phyloP scores from a whole-genome alignment of 2,113 vertebrate genomes.

The rat (Rattus norvegicus) region DNA sequence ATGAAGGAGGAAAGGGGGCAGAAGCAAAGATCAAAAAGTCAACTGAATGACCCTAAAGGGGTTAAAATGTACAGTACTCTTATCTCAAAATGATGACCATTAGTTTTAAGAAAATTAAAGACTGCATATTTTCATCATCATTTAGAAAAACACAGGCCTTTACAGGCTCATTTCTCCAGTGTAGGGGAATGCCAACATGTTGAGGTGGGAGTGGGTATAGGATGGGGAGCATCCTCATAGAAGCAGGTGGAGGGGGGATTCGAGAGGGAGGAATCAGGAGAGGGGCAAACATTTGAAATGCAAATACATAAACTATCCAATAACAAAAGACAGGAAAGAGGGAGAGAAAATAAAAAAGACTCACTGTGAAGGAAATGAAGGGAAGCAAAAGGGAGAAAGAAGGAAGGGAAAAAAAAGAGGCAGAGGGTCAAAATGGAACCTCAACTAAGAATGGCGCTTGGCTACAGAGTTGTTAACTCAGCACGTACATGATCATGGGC shows the following conservation, averaged over 20 bases:
- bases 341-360: not conserved
- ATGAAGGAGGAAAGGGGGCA: not conserved
- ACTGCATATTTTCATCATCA: not conserved
- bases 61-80: not conserved
- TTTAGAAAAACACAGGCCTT: too few species aligned
- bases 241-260: too few species aligned
- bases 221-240: too few species aligned
- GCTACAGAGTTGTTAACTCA: not conserved
- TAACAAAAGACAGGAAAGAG: not conserved
- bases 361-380: not conserved
- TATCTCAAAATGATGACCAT: not conserved
- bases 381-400: not conserved
- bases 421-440: too few species aligned
- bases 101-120: slow-evolving; percentile 8
- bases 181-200: too few species aligned
- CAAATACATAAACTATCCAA: too few species aligned
- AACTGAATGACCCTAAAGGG: not conserved
- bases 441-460: not conserved
- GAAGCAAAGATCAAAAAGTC: not conserved
- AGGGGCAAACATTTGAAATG: too few species aligned
- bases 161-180: too few species aligned
- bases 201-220: too few species aligned
- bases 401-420: not conserved
- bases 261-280: too few species aligned
- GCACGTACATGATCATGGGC: not conserved